Conservation (phyloP, 2,797 vertebrate genomes). For the Naso thynnoides region DNA sequence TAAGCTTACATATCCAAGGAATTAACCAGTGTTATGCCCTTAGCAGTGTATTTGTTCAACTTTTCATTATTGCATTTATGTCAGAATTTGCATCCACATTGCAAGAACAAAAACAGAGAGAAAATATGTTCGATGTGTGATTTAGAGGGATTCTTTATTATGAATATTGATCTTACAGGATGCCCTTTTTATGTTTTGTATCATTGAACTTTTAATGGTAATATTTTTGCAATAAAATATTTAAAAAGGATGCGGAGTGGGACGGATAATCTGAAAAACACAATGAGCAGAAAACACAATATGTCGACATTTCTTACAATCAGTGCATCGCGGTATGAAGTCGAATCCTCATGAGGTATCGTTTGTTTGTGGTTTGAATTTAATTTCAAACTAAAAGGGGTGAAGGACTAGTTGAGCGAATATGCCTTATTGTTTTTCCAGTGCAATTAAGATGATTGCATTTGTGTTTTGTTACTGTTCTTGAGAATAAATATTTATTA, state of each 20-base stretch:
- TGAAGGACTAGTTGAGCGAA: slow-evolving; percentile 64
- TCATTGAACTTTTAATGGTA: slow-evolving; percentile 81
- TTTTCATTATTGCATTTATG: slow-evolving; percentile 57
- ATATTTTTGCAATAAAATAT: slow-evolving; percentile 83
- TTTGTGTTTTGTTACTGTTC: slow-evolving; percentile 83
- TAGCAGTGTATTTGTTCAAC: slow-evolving; percentile 60
- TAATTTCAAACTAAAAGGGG: slow-evolving; percentile 44
- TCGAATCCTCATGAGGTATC: slow-evolving; percentile 28
- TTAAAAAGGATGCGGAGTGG: slow-evolving; percentile 64
- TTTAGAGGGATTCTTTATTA: slow-evolving; percentile 74
- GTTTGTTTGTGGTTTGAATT: slow-evolving; percentile 49
- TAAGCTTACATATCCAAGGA: slow-evolving; percentile 72
- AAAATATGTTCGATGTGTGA: slow-evolving; percentile 48
- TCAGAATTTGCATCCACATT: slow-evolving; percentile 52
- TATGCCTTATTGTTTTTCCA: slow-evolving; percentile 82
- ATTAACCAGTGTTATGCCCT: slow-evolving; percentile 65
- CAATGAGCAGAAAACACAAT: slow-evolving; percentile 39
- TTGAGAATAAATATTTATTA: slow-evolving; percentile 85
- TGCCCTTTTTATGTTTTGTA: slow-evolving; percentile 82
- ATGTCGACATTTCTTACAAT: slow-evolving; percentile 46
- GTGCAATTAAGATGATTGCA: slow-evolving; percentile 77
- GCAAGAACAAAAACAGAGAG: slow-evolving; percentile 43
- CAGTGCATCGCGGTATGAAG: slow-evolving; percentile 53
- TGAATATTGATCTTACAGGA: slow-evolving; percentile 68
- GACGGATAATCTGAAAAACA: slow-evolving; percentile 58